Evolutionary conservation across 2,888 invertebrate genomes (phyloP), one percentile per base, ranked within the genome.

Genomic region (Heteromyza rotundicornis): DNA sequence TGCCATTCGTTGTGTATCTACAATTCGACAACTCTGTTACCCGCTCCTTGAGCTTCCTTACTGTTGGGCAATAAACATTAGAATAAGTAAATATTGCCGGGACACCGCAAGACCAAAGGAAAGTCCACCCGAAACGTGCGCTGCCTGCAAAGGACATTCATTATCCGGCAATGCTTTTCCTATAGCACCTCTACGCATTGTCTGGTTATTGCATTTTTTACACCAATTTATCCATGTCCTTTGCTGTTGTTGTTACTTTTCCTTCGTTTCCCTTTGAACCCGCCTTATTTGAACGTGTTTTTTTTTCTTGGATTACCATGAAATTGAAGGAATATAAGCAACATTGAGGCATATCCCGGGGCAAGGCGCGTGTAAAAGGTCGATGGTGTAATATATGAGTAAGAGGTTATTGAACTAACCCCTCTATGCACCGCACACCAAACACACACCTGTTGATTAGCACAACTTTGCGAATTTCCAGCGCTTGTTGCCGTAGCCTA

Each of bases 131-230:
- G 68, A 72, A 69, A 74, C 76, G 73, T 75, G 76, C 73, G 67
- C 60, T 62, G 73, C 67, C 67, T 74, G 76, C 66, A 67, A 75
- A 75, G 66, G 66, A 69, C 71, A 73, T 74, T 74, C 71, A 74
- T 74, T 75, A 75, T 76, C 67, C 72, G 70, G 72, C 63, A 66
- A 66, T 58, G 59, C 64, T 62, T 65, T 50, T 17, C 3, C 60
- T 40, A 8, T 20, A 19, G 20, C 16, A 19, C 22, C 40, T 51
- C 60, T 32, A 23, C 32, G 5, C 14, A 14, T 17, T n/a, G 14
- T 44, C n/a, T 5, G 44, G 14, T 5, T 44, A 17, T 44, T 17
- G 14, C 3, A 16, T 17, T 44, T 5, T 44, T 17, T 44, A n/a
- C 17, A 14, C 14, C 5, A 8, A n/a, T n/a, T n/a, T n/a, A n/a